These are phyloP conservation scores for Apolygus lucorum DNA, from an alignment of 1,140 invertebrate genomes.

Conservation along the genomic window DNA sequence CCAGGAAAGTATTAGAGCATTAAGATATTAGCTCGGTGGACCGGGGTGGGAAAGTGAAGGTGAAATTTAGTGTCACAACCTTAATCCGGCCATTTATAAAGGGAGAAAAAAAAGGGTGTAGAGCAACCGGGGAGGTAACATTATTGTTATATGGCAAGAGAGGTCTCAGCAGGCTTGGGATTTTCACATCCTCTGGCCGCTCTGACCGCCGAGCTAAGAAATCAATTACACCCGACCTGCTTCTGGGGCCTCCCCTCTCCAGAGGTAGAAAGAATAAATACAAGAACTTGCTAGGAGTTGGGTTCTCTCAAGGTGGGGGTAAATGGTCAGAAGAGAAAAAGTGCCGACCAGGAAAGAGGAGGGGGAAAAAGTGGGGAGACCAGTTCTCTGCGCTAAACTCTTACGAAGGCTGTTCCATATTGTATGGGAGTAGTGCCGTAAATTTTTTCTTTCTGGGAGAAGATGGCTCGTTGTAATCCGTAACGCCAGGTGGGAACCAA, in stretches of 20 bases:
- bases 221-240: background rate
- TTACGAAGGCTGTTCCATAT: background rate
- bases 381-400: background rate
- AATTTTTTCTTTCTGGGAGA: background rate
- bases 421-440: background rate
- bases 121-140: background rate
- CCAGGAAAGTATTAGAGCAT: background rate
- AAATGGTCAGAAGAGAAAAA: background rate
- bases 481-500: background rate
- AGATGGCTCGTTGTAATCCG: background rate
- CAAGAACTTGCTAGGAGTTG: background rate
- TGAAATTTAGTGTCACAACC: background rate
- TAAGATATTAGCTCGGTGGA: background rate
- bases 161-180: background rate
- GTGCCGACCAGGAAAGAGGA: too few species aligned
- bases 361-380: background rate
- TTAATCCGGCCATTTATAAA: background rate
- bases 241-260: background rate
- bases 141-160: background rate
- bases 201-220: background rate
- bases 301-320: too few species aligned
- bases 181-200: background rate
- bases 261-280: background rate
- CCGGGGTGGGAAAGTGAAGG: background rate
- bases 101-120: background rate